Evolutionary conservation across 1,140 invertebrate species (phyloP).

Genomic region (Phymastichus coffea): DNA sequence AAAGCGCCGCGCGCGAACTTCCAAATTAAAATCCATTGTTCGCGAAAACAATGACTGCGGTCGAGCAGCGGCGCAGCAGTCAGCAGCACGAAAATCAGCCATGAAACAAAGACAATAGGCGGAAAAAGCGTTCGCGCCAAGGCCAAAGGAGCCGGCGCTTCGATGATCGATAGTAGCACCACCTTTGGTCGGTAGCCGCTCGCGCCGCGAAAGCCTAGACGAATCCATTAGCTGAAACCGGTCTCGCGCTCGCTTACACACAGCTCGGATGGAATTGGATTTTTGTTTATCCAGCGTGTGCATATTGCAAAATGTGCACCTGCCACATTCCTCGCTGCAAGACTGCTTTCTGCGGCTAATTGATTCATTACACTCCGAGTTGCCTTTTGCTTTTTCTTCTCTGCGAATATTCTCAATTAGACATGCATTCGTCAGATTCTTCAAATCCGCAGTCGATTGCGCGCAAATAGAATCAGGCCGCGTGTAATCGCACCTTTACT

Average conservation of each 20-base stretch:
- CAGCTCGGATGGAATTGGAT: too few relatives aligned
- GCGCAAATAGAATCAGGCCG: too few relatives aligned
- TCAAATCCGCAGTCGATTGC: too few relatives aligned
- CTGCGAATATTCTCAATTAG: too few relatives aligned
- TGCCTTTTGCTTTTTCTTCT: too few relatives aligned
- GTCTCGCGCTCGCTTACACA: too few relatives aligned
- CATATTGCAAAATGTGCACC: too few relatives aligned
- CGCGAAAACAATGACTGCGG: constrained; percentile 21
- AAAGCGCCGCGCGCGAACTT: constrained; percentile 17
- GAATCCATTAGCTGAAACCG: constrained; percentile 7
- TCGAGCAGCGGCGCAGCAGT: not conserved
- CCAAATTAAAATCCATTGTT: constrained; percentile 26
- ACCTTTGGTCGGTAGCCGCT: not conserved
- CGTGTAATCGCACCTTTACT: too few relatives aligned
- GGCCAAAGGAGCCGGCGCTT: not conserved
- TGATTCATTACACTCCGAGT: too few relatives aligned
- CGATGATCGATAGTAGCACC: not conserved
- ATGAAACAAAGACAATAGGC: constrained; percentile 25
- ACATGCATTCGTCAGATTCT: too few relatives aligned
- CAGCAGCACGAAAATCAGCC: constrained; percentile 24
- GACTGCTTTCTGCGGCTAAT: too few relatives aligned
- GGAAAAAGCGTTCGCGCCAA: constrained; percentile 17
- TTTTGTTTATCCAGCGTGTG: constrained; percentile 7
- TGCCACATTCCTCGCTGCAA: too few relatives aligned
- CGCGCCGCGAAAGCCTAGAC: not conserved